These are phyloP conservation scores for Chirona hameri DNA, from an alignment of 2,888 invertebrate species.

Conservation along the genomic window DNA sequence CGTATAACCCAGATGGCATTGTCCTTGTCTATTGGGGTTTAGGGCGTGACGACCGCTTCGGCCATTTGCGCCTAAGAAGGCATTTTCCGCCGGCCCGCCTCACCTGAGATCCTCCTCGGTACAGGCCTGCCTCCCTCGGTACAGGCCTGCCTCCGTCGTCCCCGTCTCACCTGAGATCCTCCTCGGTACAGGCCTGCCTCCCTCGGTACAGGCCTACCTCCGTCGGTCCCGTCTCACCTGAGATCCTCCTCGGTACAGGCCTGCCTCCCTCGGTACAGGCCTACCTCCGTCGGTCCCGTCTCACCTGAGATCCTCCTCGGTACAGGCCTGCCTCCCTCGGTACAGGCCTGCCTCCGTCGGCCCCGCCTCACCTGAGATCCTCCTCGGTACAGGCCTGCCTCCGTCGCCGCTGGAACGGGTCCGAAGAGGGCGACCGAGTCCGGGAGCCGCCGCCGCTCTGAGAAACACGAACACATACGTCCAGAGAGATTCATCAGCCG, in stretches of 20 bases:
- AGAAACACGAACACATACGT: too few species aligned
- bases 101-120: conserved; percentile 5
- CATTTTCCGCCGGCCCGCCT: conserved; percentile 60
- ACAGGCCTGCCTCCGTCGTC: too few species aligned
- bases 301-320: neutral
- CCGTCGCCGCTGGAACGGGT: neutral
- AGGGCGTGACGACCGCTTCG: too few species aligned
- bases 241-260: conserved; percentile 7
- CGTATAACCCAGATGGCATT: too few species aligned
- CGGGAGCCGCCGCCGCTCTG: neutral
- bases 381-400: conserved; percentile 1
- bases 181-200: neutral
- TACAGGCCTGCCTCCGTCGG: neutral
- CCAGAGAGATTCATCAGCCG: too few species aligned
- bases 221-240: neutral
- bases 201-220: too few species aligned
- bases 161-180: neutral
- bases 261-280: neutral
- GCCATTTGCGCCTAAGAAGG: too few species aligned
- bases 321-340: neutral
- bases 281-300: too few species aligned
- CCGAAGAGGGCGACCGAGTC: neutral
- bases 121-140: neutral
- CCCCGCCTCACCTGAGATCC: neutral
- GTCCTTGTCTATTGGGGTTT: too few species aligned